phyloP scores from a whole-genome alignment of 2,888 invertebrate genomes.

The Leucoptera coffeella region DNA sequence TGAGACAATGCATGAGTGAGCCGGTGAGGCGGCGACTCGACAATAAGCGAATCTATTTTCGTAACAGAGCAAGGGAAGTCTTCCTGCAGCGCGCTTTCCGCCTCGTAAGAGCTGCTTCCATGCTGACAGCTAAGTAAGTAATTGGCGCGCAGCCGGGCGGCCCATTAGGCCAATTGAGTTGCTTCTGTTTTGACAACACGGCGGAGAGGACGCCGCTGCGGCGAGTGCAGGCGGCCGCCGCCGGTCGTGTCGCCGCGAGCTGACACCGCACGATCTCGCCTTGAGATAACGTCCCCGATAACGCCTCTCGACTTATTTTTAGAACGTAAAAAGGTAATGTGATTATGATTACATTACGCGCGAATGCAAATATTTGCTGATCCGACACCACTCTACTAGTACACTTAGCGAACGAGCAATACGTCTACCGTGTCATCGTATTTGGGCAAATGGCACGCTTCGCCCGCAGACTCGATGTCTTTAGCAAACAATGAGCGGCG shows the following conservation, averaged over 20 bases:
- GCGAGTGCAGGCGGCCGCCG: conserved; percentile 4
- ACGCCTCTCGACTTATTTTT: conserved; percentile 36
- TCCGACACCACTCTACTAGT: neutral
- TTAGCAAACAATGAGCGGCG: too few relatives aligned
- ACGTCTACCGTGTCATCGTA: too few relatives aligned
- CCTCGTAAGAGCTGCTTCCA: conserved; percentile 50
- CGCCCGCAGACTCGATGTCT: too few relatives aligned
- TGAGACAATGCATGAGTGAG: too few relatives aligned
- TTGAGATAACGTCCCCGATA: conserved; percentile 46
- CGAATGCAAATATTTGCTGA: conserved; percentile 10
- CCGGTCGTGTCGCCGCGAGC: conserved; percentile 10
- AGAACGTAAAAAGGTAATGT: conserved; percentile 40
- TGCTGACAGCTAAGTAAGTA: conserved; percentile 43
- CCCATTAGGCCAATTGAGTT: conserved; percentile 46
- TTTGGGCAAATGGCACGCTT: too few relatives aligned
- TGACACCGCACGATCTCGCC: conserved; percentile 37
- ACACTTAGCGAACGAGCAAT: neutral
- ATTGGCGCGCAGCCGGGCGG: conserved; percentile 42
- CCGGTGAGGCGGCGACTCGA: too few relatives aligned
- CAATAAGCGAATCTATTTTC: conserved; percentile 12
- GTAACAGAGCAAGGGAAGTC: conserved; percentile 42
- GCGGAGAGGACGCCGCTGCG: conserved; percentile 1
- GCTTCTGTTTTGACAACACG: conserved; percentile 46
- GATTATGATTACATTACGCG: conserved; percentile 19
- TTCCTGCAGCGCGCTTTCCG: conserved; percentile 45